These are phyloP conservation scores for Megaceryle maxima DNA, from an alignment of 2,113 vertebrate species.

Conservation along the genomic window DNA sequence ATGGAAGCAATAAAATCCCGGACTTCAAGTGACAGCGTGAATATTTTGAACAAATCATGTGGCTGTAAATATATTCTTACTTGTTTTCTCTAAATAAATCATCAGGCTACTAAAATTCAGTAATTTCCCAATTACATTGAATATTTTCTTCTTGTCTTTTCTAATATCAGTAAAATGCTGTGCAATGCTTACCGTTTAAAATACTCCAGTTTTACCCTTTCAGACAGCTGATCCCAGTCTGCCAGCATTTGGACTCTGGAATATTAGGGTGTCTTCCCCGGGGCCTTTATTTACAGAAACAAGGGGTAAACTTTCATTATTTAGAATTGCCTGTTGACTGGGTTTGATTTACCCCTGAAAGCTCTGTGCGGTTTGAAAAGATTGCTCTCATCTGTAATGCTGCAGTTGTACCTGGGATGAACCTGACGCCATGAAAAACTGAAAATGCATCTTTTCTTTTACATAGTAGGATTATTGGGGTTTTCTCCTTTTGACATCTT, in stretches of 20 bases:
- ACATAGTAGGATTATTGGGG: not conserved
- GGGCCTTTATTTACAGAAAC: not conserved
- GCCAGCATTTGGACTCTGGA: not conserved
- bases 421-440: not conserved
- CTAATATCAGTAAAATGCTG: not conserved
- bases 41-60: not conserved
- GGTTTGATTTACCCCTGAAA: not conserved
- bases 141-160: not conserved
- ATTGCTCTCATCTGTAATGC: not conserved
- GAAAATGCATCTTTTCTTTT: not conserved
- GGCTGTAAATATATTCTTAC: not conserved
- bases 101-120: not conserved
- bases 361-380: not conserved
- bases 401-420: not conserved
- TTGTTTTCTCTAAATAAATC: not conserved
- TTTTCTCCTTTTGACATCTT: not conserved
- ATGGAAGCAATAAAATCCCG: not conserved
- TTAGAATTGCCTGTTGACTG: not conserved
- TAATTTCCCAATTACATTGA: not conserved
- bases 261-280: not conserved
- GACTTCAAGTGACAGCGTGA: fast-evolving
- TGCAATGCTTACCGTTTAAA: not conserved
- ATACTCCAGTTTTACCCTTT: not conserved
- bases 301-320: not conserved
- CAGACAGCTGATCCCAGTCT: not conserved